Evolutionary conservation across 2,797 vertebrate species (phyloP).

Genomic region (Eurystomus glaucurus): DNA sequence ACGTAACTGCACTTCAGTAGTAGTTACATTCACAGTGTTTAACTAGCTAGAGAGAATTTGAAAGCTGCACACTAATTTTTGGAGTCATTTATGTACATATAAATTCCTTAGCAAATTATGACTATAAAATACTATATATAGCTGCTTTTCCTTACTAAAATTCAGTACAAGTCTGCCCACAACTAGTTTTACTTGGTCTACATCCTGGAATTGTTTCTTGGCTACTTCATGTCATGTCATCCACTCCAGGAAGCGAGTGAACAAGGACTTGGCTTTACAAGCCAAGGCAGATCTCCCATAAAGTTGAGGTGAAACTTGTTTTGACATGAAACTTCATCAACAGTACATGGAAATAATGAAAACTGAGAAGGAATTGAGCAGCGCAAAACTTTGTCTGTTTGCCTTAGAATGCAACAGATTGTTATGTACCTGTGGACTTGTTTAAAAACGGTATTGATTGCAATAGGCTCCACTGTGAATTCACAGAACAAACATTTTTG

Average conservation of each 20-base stretch:
- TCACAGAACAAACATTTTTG: background rate
- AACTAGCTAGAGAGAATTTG: background rate
- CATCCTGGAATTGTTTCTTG: background rate
- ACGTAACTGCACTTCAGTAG: background rate
- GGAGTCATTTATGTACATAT: background rate
- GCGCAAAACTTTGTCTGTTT: background rate
- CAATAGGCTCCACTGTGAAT: background rate
- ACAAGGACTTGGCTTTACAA: background rate
- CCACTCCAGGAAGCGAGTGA: background rate
- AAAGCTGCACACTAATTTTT: background rate
- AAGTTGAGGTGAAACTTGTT: background rate
- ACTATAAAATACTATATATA: background rate
- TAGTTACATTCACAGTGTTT: background rate
- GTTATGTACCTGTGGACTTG: background rate
- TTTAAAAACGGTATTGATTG: background rate
- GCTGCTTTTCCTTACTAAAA: background rate
- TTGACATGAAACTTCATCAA: background rate
- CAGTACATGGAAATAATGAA: background rate
- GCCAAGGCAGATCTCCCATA: background rate
- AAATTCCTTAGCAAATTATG: background rate
- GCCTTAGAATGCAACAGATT: background rate
- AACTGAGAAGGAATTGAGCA: background rate
- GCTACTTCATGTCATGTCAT: background rate
- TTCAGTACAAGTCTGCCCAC: background rate
- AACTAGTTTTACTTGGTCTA: background rate